phyloP scores from a whole-genome alignment of 2,113 vertebrate species.

The Gasterosteus nipponicus region DNA sequence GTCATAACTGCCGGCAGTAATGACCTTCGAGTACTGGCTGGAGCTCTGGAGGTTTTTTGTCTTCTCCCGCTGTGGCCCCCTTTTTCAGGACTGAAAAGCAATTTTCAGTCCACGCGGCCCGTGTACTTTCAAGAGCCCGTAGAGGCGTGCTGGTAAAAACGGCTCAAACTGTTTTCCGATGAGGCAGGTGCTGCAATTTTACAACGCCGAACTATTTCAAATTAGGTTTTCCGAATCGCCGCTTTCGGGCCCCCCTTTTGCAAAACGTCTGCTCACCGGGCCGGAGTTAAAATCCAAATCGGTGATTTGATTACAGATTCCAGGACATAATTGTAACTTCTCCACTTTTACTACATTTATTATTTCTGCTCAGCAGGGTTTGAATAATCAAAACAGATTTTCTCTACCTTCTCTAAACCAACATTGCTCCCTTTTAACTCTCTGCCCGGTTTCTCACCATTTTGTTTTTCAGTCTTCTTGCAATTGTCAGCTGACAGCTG shows the following conservation, averaged over 20 bases:
- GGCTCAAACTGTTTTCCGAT: constrained; percentile 15
- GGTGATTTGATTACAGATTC: constrained; percentile 31
- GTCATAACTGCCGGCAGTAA: constrained; percentile 30
- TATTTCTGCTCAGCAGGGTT: constrained; percentile 31
- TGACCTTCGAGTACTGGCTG: constrained; percentile 9
- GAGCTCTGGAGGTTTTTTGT: constrained; percentile 8
- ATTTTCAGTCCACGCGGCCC: constrained; percentile 10
- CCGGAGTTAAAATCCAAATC: constrained; percentile 13
- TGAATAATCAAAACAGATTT: constrained; percentile 44
- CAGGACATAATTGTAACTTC: constrained; percentile 22
- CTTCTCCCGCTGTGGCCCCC: constrained; percentile 11
- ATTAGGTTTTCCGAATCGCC: constrained; percentile 3
- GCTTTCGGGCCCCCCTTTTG: background rate
- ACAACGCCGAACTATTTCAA: background rate
- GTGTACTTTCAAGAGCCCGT: constrained; percentile 8
- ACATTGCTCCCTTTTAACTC: constrained; percentile 23
- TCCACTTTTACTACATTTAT: constrained; percentile 25
- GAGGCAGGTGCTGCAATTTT: constrained; percentile 5
- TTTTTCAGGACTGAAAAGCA: background rate
- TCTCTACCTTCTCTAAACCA: constrained; percentile 38
- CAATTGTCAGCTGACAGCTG: constrained; percentile 45
- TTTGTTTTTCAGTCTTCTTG: constrained; percentile 16
- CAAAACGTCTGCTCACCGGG: background rate
- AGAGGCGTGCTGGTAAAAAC: constrained; percentile 1
- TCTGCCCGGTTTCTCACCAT: constrained; percentile 18